A percentile compares a stretch with the other conserved stretches of the same genome.
phyloP scores from a whole-genome alignment of 2,888 invertebrate species.

The Phytoseiulus persimilis region DNA sequence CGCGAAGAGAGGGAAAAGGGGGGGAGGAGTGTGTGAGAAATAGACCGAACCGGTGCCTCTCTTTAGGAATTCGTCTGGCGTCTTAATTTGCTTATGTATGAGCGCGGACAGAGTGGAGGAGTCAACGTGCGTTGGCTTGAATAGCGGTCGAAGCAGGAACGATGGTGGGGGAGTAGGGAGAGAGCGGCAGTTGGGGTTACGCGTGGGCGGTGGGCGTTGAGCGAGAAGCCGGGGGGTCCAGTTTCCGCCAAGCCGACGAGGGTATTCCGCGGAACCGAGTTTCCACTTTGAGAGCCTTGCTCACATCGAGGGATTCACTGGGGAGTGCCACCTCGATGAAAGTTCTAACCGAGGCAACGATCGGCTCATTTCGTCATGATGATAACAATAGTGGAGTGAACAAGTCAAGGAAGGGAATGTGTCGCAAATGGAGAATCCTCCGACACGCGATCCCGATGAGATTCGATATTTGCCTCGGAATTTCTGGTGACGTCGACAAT shows the following conservation, averaged over 20 bases:
- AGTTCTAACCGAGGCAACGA: no score
- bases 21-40: not conserved
- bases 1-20: not conserved
- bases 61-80: not conserved
- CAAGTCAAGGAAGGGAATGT: no score
- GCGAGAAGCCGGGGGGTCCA: not conserved
- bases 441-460: no score
- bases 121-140: not conserved
- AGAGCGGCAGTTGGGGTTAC: not conserved
- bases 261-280: not conserved
- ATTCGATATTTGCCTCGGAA: no score
- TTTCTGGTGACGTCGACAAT: no score
- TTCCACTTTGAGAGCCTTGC: not conserved
- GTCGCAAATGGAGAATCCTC: no score
- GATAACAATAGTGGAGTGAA: no score
- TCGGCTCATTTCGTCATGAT: no score
- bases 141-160: not conserved
- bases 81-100: conserved; percentile 39
- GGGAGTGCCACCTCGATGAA: no score
- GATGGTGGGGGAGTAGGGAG: not conserved
- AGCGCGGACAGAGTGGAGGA: not conserved
- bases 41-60: not conserved
- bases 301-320: not conserved
- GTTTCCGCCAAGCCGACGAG: not conserved
- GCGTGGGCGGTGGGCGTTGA: not conserved